Base-by-base conservation (phyloP, 2,888 invertebrate species). In the Leptura quadrifasciata region DNA sequence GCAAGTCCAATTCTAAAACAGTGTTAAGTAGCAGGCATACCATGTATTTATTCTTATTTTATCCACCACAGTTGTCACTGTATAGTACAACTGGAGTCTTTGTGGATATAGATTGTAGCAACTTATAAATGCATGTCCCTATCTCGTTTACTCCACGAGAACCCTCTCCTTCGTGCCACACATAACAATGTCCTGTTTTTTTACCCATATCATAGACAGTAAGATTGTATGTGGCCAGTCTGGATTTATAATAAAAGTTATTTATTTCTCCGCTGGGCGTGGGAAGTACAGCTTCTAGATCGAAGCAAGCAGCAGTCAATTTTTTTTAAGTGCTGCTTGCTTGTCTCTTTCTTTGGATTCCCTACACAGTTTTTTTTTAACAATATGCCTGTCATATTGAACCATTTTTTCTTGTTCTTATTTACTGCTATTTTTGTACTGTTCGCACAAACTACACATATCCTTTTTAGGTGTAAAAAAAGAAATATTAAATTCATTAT, bases 21-120 rank as follows among this genome's bases (percentile, higher is more conserved):
- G 79, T 67, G 76, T n/a, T n/a, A n/a, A n/a, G n/a, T n/a, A n/a
- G 80, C 55, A 81, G 47, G 47, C 78, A 60, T 52, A 83, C 57
- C 17, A 84, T 79, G 67, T 77, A 83, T 72, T 76, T 78, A 69
- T 82, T 85, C 76, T 85, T 84, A 55, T 84, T 76, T 65, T 83
- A 83, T 2, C 82, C 83, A 52, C 68, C 39, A 61, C 83, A 85
- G 61, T 82, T 82, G 70, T 83, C 82, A 17, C 81, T 77, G 76
- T 83, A 83, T 72, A 84, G n/a, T n/a, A 73, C 20, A 27, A 57
- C 39, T 35, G 54, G 35, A 5, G 27, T 31, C 6, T 65, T 57
- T 8, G 63, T 12, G 54, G 10, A 20, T 31, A 78, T 52, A 17
- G 12, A 54, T 57, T 69, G 20, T 17, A 73, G 17, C n/a, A 64